Evolutionary conservation across 2,113 vertebrate genomes (phyloP).

Genomic region (Callospermophilus lateralis): DNA sequence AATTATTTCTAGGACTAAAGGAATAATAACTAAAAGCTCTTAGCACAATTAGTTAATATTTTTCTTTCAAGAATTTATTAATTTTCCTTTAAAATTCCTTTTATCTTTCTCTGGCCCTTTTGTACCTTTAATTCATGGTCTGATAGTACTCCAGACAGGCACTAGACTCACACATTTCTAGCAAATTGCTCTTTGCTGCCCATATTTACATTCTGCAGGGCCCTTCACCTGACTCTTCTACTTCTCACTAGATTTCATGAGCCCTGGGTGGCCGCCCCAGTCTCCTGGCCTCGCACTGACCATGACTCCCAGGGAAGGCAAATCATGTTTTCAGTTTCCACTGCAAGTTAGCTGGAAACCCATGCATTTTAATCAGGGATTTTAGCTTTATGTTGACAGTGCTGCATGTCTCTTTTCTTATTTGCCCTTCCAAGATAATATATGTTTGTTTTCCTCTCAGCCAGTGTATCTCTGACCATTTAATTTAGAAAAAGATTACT

Average conservation of each 20-base stretch:
- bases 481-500: background rate
- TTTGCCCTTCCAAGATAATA: background rate
- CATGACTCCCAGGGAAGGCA: background rate
- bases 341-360: background rate
- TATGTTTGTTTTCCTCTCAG: background rate
- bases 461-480: background rate
- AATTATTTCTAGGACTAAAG: background rate
- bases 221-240: background rate
- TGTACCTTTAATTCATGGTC: background rate
- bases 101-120: background rate
- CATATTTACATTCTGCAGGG: background rate
- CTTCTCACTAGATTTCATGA: background rate
- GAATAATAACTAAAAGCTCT: background rate
- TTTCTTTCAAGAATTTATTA: constrained; percentile 25
- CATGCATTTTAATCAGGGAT: background rate
- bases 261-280: background rate
- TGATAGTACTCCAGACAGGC: background rate
- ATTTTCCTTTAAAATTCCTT: constrained; percentile 31
- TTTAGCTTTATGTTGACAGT: background rate
- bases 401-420: background rate
- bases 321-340: background rate
- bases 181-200: background rate
- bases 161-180: background rate
- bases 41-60: background rate
- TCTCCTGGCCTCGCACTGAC: accelerated